phyloP scores from a whole-genome alignment of 1,140 invertebrate genomes.

The Polypedilum vanderplanki region DNA sequence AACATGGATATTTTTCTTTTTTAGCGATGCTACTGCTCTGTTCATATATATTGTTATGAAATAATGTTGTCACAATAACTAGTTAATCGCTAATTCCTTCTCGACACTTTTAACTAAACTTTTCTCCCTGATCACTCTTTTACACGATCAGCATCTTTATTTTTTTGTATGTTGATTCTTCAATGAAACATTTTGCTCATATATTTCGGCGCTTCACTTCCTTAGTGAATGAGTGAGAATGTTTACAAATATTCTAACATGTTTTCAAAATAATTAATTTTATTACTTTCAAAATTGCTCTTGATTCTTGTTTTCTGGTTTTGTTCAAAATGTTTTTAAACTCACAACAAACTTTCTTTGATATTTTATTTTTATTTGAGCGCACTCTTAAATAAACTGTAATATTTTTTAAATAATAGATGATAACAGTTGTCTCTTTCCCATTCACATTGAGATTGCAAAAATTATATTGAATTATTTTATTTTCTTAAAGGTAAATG shows the following conservation, averaged over 20 bases:
- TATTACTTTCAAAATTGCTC: slow-evolving; percentile 20
- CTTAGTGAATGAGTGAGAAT: slow-evolving; percentile 6
- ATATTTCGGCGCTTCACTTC: slow-evolving; percentile 20
- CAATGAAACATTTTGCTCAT: not conserved
- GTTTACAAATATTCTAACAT: slow-evolving; percentile 28
- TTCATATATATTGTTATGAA: slow-evolving; percentile 16
- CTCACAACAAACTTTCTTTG: not conserved
- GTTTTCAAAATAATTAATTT: slow-evolving; percentile 28
- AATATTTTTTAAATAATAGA: not conserved
- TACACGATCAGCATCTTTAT: not conserved
- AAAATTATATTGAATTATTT: not conserved
- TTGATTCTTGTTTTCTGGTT: slow-evolving; percentile 8
- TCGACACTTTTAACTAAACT: not conserved
- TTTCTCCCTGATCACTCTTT: no score
- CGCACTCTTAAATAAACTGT: not conserved
- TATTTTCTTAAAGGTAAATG: not conserved
- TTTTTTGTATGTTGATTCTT: not conserved
- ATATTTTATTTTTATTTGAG: not conserved
- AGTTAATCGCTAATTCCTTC: slow-evolving; percentile 24
- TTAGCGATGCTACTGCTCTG: not conserved
- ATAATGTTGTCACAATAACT: slow-evolving; percentile 12
- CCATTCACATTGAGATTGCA: not conserved
- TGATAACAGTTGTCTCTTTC: not conserved
- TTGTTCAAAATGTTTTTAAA: not conserved
- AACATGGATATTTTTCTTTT: not conserved